These are phyloP conservation scores for Trissolcus japonicus DNA, from an alignment of 2,888 invertebrate genomes.

Conservation along the genomic window DNA sequence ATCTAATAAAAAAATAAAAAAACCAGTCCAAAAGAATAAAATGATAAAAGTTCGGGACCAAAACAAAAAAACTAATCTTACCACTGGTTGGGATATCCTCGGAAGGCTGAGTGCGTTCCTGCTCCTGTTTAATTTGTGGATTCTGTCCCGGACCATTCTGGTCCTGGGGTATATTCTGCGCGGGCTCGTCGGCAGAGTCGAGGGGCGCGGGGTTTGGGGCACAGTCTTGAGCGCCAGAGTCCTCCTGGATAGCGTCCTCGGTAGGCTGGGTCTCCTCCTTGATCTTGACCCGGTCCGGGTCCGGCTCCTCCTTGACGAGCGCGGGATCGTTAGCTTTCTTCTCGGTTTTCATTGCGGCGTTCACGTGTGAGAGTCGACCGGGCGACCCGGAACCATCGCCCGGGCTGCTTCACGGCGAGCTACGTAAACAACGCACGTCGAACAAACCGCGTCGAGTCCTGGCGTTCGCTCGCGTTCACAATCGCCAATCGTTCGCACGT, in stretches of 20 bases:
- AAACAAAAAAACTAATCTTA: conserved; percentile 3
- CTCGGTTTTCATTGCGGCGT: conserved; percentile 73
- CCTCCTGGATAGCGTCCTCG: conserved; percentile 71
- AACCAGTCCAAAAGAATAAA: neutral
- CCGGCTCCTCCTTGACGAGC: conserved; percentile 74
- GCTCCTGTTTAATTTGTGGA: conserved; percentile 27
- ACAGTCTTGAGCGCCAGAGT: conserved; percentile 53
- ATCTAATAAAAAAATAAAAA: no score
- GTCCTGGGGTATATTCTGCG: conserved; percentile 13
- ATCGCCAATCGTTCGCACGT: neutral
- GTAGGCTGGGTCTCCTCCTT: conserved; percentile 69
- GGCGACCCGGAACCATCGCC: conserved; percentile 32
- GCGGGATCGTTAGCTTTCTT: conserved; percentile 73
- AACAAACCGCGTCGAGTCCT: conserved; percentile 2
- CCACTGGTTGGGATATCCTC: conserved; percentile 29
- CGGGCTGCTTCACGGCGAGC: conserved; percentile 15
- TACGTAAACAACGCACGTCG: conserved; percentile 4
- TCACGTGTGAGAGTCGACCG: conserved; percentile 7
- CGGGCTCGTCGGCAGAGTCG: conserved; percentile 23
- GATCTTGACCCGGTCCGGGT: conserved; percentile 71
- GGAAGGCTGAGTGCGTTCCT: conserved; percentile 11
- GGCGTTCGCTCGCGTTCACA: conserved; percentile 6
- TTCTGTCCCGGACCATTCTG: conserved; percentile 32
- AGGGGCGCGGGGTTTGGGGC: conserved; percentile 29
- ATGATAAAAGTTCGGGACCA: neutral